Conservation (phyloP, 2,113 vertebrate genomes). For the Triplophysa dalaica region DNA sequence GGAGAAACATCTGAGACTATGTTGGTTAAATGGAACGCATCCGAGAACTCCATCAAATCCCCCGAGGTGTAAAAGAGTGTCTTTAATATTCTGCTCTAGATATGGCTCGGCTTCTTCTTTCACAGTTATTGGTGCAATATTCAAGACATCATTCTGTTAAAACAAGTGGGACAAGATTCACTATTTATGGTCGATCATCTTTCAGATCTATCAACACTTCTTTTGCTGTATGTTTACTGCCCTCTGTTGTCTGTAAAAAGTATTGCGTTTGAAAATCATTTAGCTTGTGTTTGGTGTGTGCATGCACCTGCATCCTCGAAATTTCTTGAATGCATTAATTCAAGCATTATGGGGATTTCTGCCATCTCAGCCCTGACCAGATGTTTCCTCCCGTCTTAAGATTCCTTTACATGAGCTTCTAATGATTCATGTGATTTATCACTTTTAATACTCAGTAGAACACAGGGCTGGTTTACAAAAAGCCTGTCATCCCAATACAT, state of each 20-base stretch:
- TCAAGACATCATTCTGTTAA: too few species aligned
- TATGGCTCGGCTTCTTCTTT: too few species aligned
- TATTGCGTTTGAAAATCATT: not conserved
- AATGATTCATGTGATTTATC: slow-evolving; percentile 2
- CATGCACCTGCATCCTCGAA: not conserved
- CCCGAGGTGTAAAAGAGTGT: too few species aligned
- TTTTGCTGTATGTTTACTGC: not conserved
- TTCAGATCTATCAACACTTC: too few species aligned
- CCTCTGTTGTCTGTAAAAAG: not conserved
- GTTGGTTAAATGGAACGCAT: too few species aligned
- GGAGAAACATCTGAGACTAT: too few species aligned
- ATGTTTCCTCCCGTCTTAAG: not conserved
- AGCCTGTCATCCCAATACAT: too few species aligned
- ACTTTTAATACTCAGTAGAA: not conserved
- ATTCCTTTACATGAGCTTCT: not conserved
- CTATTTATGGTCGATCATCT: too few species aligned
- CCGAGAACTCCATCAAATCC: too few species aligned
- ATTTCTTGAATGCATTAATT: not conserved
- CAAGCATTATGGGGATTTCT: not conserved
- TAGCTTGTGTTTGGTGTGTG: not conserved
- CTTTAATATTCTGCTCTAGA: too few species aligned
- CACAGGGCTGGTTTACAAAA: not conserved
- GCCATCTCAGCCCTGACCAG: not conserved
- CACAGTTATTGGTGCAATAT: too few species aligned
- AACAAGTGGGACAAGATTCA: too few species aligned